phyloP scores from a whole-genome alignment of 1,140 invertebrate species.

The Akabosia matsudoensis region DNA sequence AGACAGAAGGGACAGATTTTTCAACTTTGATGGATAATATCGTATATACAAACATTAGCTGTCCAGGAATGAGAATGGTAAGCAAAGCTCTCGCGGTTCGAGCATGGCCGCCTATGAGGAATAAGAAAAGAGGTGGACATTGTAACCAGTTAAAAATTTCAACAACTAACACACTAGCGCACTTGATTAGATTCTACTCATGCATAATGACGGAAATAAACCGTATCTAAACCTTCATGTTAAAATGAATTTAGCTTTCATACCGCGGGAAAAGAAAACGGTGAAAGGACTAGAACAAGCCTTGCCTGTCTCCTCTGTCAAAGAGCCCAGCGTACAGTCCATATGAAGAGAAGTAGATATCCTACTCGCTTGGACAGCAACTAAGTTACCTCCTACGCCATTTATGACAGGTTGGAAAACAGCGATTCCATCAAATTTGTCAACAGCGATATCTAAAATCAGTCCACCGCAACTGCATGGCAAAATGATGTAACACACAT shows the following conservation, averaged over 20 bases:
- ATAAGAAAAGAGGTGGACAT: too few relatives aligned
- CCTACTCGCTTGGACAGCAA: constrained; percentile 77
- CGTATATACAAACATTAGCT: constrained; percentile 80
- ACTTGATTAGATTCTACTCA: neutral
- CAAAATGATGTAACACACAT: too few relatives aligned
- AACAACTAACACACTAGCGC: too few relatives aligned
- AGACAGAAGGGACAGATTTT: constrained; percentile 56
- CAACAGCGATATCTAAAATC: constrained; percentile 72
- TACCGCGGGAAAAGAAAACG: neutral
- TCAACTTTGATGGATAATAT: constrained; percentile 69
- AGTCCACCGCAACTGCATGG: constrained; percentile 75
- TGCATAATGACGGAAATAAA: too few relatives aligned
- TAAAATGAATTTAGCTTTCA: neutral
- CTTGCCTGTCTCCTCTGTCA: constrained; percentile 56
- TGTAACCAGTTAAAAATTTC: too few relatives aligned
- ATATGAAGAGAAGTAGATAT: constrained; percentile 88
- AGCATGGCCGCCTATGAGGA: constrained; percentile 51
- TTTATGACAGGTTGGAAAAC: constrained; percentile 87
- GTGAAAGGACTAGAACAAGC: neutral
- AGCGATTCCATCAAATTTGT: constrained; percentile 70
- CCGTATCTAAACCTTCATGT: too few relatives aligned
- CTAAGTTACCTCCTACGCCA: constrained; percentile 94
- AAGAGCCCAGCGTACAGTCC: constrained; percentile 68
- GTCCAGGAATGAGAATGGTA: constrained; percentile 80
- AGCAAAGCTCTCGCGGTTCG: constrained; percentile 78